These are phyloP conservation scores for Brachypteracias leptosomus DNA, from an alignment of 2,113 vertebrate species.

Conservation along the genomic window DNA sequence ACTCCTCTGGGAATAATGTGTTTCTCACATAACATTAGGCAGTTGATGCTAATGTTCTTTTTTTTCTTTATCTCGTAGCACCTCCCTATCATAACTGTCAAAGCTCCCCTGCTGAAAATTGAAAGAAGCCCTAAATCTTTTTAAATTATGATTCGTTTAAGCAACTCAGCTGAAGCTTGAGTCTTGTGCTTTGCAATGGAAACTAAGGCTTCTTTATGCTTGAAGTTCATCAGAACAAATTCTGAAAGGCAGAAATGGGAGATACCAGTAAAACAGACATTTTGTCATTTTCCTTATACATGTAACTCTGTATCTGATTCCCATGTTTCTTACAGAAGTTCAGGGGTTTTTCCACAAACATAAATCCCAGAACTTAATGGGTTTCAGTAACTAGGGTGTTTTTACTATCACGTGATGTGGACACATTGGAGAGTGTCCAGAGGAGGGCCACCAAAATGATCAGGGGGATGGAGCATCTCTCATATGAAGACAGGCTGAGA, in stretches of 20 bases:
- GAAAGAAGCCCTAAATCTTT: not conserved
- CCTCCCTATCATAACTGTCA: not conserved
- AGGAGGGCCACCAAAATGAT: too few relatives aligned
- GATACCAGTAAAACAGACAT: not conserved
- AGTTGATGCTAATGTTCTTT: not conserved
- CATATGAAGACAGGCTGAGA: too few relatives aligned
- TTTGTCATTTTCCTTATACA: not conserved
- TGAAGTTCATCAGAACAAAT: not conserved
- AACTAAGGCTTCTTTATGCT: not conserved
- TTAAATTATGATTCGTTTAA: not conserved
- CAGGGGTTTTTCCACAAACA: not conserved
- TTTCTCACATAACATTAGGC: not conserved
- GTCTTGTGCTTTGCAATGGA: not conserved
- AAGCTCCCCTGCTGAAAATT: not conserved
- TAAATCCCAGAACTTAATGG: not conserved
- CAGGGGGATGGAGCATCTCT: too few relatives aligned
- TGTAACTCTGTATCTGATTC: not conserved
- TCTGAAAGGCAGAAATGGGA: not conserved
- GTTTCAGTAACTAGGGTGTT: not conserved
- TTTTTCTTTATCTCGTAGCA: not conserved
- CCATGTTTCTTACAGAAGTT: not conserved
- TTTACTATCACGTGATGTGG: too few relatives aligned
- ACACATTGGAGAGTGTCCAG: too few relatives aligned
- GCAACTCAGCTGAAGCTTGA: not conserved
- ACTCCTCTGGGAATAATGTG: not conserved